Evolutionary conservation across 2,113 vertebrate genomes (phyloP).

Genomic region (Thinocorus orbignyianus): DNA sequence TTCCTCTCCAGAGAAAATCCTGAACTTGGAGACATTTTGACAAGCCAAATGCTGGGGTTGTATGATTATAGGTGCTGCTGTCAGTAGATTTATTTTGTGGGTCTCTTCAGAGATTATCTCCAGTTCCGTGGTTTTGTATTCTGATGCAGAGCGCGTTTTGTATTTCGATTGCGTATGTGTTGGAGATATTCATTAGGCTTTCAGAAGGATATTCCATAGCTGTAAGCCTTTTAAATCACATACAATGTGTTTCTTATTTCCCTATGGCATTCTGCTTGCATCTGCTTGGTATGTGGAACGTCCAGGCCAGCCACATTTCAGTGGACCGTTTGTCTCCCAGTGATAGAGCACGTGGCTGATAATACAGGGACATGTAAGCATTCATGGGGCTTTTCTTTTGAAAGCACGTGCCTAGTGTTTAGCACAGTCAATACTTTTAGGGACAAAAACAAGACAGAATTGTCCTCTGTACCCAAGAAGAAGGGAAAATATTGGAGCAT

Average conservation of each 20-base stretch:
- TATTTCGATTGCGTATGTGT: conserved; percentile 77
- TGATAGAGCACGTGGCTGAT: conserved; percentile 84
- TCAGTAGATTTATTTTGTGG: conserved; percentile 30
- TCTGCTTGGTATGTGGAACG: conserved; percentile 75
- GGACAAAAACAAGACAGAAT: conserved; percentile 8
- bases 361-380: conserved; percentile 82
- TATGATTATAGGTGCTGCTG: conserved; percentile 43
- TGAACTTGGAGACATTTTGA: conserved; percentile 21
- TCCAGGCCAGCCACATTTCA: conserved; percentile 75
- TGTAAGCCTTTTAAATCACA: conserved; percentile 85
- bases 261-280: conserved; percentile 76
- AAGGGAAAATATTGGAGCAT: neutral
- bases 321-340: conserved; percentile 78
- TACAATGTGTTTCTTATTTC: conserved; percentile 88
- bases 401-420: conserved; percentile 68
- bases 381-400: conserved; percentile 68
- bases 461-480: conserved; percentile 9
- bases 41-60: neutral
- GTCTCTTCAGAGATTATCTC: conserved; percentile 19
- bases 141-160: conserved; percentile 40
- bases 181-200: conserved; percentile 81
- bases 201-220: conserved; percentile 83
- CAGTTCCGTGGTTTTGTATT: conserved; percentile 50
- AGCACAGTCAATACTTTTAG: conserved; percentile 60
- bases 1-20: conserved; percentile 23